phyloP scores from a whole-genome alignment of 2,888 invertebrate species.

The Hoplodrina blanda region DNA sequence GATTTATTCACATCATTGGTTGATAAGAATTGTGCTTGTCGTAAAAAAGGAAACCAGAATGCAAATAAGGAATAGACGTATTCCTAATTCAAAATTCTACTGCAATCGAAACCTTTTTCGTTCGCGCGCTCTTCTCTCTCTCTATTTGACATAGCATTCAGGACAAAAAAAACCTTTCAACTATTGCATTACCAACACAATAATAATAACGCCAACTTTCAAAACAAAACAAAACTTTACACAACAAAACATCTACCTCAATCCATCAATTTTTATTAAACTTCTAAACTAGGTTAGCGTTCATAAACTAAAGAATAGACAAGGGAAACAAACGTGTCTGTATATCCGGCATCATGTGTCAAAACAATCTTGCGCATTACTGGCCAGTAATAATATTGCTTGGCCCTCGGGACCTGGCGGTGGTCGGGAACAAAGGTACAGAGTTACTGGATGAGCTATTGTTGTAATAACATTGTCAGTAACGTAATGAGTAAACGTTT shows the following conservation, averaged over 20 bases:
- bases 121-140: too few species aligned
- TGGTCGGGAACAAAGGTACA: constrained; percentile 5
- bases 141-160: too few species aligned
- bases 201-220: not conserved
- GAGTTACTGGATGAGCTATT: constrained; percentile 40
- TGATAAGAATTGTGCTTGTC: too few species aligned
- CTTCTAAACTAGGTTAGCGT: constrained; percentile 37
- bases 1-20: too few species aligned
- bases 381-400: constrained; percentile 80
- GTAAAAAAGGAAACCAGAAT: too few species aligned
- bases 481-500: not conserved
- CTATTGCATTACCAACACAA: too few species aligned
- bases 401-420: constrained; percentile 60
- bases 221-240: not conserved
- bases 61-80: too few species aligned
- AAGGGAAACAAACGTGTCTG: constrained; percentile 64
- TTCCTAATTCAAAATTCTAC: too few species aligned
- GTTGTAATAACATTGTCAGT: constrained; percentile 24
- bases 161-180: too few species aligned
- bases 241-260: constrained; percentile 16
- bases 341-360: constrained; percentile 79
- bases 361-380: constrained; percentile 86
- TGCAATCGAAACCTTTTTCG: too few species aligned
- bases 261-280: constrained; percentile 30
- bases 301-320: constrained; percentile 37